A percentile compares a stretch with the other conserved stretches of the same genome.
phyloP scores from a whole-genome alignment of 2,113 vertebrate genomes.

The Bubalus kerabau region DNA sequence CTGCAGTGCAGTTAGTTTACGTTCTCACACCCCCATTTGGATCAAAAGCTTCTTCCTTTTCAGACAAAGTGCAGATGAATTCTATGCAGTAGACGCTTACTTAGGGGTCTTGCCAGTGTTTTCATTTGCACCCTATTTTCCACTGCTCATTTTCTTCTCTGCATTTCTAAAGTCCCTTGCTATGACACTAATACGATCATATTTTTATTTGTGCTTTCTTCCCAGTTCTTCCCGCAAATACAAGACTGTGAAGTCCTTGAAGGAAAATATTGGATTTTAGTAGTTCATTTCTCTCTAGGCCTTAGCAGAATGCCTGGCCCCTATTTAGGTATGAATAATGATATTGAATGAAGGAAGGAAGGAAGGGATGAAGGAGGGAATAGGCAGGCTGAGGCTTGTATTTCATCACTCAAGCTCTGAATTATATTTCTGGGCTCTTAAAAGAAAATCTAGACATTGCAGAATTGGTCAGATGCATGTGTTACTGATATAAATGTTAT shows the following conservation, averaged over 20 bases:
- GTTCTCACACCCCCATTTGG: neutral
- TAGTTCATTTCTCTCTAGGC: neutral
- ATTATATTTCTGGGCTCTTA: neutral
- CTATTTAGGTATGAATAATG: neutral
- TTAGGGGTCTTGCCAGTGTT: neutral
- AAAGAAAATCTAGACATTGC: neutral
- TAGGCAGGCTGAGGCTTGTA: neutral
- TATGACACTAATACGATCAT: neutral
- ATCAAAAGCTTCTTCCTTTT: neutral
- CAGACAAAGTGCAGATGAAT: neutral
- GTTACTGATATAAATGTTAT: neutral
- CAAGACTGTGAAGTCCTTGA: neutral
- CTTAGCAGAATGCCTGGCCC: neutral
- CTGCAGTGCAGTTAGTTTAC: neutral
- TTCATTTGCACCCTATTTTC: neutral
- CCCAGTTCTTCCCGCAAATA: neutral
- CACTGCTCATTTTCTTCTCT: neutral
- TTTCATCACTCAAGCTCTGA: neutral
- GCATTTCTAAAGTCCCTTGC: neutral
- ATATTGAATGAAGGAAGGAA: neutral
- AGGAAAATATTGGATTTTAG: neutral
- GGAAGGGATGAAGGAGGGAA: neutral
- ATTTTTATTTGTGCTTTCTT: constrained; percentile 17
- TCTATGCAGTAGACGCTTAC: neutral
- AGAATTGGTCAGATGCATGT: constrained; percentile 15